Conservation (phyloP, 2,797 vertebrate genomes). For the Lophius americanus region DNA sequence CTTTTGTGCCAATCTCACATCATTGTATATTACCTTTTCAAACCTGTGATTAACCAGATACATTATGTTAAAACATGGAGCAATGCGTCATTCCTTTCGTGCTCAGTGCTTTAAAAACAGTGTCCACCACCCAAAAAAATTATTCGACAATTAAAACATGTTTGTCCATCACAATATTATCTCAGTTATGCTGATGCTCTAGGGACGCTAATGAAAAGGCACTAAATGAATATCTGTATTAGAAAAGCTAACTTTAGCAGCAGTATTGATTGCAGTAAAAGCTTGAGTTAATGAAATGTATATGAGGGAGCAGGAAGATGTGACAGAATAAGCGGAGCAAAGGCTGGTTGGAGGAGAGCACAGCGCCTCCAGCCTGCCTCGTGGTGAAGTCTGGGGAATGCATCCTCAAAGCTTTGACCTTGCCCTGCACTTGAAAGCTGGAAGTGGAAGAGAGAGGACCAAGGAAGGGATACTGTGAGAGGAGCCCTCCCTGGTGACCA, state of each 20-base stretch:
- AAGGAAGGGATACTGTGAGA: conserved; percentile 63
- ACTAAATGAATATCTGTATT: conserved; percentile 73
- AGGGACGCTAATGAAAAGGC: conserved; percentile 77
- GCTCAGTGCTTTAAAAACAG: conserved; percentile 48
- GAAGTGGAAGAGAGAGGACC: conserved; percentile 74
- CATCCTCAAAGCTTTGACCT: conserved; percentile 83
- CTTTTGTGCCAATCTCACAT: conserved; percentile 36
- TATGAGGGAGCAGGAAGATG: conserved; percentile 69
- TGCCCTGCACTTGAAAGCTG: conserved; percentile 82
- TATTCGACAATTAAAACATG: conserved; percentile 58
- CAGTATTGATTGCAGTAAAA: conserved; percentile 80
- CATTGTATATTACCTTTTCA: conserved; percentile 55
- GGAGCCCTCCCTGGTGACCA: conserved; percentile 77
- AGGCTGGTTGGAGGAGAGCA: conserved; percentile 57
- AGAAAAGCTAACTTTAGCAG: conserved; percentile 74
- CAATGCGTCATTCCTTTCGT: conserved; percentile 43
- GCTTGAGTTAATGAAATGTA: conserved; percentile 77
- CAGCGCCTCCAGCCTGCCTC: conserved; percentile 76
- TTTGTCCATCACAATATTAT: conserved; percentile 72
- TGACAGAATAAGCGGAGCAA: conserved; percentile 62
- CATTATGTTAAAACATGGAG: conserved; percentile 48
- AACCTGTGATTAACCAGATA: conserved; percentile 53
- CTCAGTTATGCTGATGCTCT: conserved; percentile 63
- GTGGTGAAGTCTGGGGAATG: conserved; percentile 75
- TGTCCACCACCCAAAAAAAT: conserved; percentile 29